Conservation (phyloP, 2,888 invertebrate species). For the Caenorhabditis japonica region DNA sequence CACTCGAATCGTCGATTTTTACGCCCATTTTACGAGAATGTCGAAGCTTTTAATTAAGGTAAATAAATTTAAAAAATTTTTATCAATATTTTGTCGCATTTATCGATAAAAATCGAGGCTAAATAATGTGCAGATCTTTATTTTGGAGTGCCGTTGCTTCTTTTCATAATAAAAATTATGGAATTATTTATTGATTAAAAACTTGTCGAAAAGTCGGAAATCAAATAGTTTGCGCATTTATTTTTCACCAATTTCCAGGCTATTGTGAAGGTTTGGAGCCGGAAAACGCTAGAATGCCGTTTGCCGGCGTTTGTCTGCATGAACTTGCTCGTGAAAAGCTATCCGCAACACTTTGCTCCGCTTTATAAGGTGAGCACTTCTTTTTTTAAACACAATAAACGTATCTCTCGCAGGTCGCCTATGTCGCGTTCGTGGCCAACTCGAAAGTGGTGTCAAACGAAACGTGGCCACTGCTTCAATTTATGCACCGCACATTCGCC, state of each 20-base stretch:
- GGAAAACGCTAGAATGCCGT: constrained; percentile 69
- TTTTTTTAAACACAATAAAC: too few species aligned
- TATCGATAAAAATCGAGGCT: too few species aligned
- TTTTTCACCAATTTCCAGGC: too few species aligned
- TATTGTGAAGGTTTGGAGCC: constrained; percentile 69
- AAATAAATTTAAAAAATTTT: too few species aligned
- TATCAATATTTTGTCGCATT: too few species aligned
- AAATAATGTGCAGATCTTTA: too few species aligned
- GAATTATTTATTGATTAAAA: too few species aligned
- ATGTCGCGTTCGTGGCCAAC: constrained; percentile 72
- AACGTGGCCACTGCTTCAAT: constrained; percentile 67
- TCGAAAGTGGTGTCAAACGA: constrained; percentile 69
- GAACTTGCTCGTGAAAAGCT: constrained; percentile 58
- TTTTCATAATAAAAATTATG: too few species aligned
- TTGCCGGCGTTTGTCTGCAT: constrained; percentile 70
- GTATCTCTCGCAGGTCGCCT: constrained; percentile 61
- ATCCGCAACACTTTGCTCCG: constrained; percentile 59
- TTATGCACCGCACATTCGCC: constrained; percentile 69
- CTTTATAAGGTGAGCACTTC: constrained; percentile 66
- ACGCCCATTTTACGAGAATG: constrained; percentile 66
- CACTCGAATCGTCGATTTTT: constrained; percentile 63
- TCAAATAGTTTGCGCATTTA: too few species aligned
- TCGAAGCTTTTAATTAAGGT: constrained; percentile 67
- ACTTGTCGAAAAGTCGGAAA: too few species aligned
- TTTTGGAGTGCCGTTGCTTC: too few species aligned